Percentiles rank a stretch among this genome's conserved stretches.
Evolutionary conservation across 2,113 vertebrate species (phyloP).

Genomic region (Anolis carolinensis): DNA sequence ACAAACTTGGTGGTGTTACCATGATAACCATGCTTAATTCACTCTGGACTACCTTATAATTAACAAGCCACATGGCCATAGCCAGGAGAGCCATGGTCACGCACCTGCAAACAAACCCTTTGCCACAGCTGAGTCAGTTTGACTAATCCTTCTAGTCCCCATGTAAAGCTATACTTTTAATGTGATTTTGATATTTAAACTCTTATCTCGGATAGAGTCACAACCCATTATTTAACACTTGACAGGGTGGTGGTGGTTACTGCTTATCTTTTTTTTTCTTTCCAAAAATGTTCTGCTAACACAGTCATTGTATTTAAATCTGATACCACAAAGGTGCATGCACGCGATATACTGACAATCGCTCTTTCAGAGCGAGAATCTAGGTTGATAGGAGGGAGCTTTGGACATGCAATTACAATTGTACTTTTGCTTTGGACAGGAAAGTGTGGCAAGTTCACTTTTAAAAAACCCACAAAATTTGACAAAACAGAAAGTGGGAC

Average conservation of each 20-base stretch:
- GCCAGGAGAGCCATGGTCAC: slow-evolving; percentile 28
- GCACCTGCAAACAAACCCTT: slow-evolving; percentile 53
- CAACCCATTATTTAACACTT: neutral
- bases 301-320: neutral
- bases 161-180: slow-evolving; percentile 14
- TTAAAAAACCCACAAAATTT: neutral
- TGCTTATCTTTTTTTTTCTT: neutral
- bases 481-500: neutral
- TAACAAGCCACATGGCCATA: slow-evolving; percentile 27
- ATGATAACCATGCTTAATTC: slow-evolving; percentile 41
- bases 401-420: neutral
- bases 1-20: neutral
- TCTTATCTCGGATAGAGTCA: neutral
- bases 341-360: neutral
- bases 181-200: neutral
- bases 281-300: neutral
- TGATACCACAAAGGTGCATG: neutral
- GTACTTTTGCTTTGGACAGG: neutral
- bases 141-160: neutral
- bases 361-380: neutral
- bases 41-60: slow-evolving; percentile 46
- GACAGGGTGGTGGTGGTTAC: neutral
- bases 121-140: slow-evolving; percentile 51
- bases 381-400: neutral
- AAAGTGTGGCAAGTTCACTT: neutral